These are phyloP conservation scores for Tipula vernalis DNA, from an alignment of 2,888 invertebrate genomes.

Conservation along the genomic window DNA sequence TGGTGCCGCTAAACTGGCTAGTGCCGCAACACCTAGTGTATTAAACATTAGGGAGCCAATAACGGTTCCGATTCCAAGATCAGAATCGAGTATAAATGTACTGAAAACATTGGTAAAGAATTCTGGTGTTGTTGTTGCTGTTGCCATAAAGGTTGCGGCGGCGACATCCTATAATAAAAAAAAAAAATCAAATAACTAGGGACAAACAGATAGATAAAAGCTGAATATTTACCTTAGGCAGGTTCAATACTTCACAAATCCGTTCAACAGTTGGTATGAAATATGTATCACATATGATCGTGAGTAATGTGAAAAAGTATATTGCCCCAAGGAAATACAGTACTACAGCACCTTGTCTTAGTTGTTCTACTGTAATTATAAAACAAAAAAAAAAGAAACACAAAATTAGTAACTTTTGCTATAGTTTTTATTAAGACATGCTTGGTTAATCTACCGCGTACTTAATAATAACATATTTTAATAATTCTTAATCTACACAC, in stretches of 20 bases:
- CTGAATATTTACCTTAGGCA: neutral
- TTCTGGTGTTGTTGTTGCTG: slow-evolving; percentile 78
- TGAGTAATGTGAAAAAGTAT: slow-evolving; percentile 68
- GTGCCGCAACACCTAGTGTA: slow-evolving; percentile 61
- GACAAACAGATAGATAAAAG: neutral
- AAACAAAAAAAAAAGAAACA: neutral
- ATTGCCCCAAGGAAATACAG: slow-evolving; percentile 56
- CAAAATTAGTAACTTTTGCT: neutral
- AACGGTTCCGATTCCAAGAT: slow-evolving; percentile 63
- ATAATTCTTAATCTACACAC: neutral
- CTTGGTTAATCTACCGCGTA: neutral
- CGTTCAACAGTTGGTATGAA: slow-evolving; percentile 78
- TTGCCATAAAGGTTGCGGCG: slow-evolving; percentile 84
- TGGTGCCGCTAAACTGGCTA: slow-evolving; percentile 51
- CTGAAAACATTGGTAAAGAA: slow-evolving; percentile 75
- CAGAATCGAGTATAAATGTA: slow-evolving; percentile 64
- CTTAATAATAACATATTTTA: neutral
- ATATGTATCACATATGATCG: slow-evolving; percentile 74
- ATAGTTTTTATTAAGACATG: neutral
- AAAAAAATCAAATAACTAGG: neutral
- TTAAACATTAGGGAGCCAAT: slow-evolving; percentile 64
- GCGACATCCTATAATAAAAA: slow-evolving; percentile 53
- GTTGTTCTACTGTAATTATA: slow-evolving; percentile 35
- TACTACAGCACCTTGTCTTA: slow-evolving; percentile 55
- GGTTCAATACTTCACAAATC: slow-evolving; percentile 53